Evolutionary conservation across 1,140 invertebrate genomes (phyloP), one percentile per base, ranked within the genome.

Genomic region (Asbolus verrucosus): DNA sequence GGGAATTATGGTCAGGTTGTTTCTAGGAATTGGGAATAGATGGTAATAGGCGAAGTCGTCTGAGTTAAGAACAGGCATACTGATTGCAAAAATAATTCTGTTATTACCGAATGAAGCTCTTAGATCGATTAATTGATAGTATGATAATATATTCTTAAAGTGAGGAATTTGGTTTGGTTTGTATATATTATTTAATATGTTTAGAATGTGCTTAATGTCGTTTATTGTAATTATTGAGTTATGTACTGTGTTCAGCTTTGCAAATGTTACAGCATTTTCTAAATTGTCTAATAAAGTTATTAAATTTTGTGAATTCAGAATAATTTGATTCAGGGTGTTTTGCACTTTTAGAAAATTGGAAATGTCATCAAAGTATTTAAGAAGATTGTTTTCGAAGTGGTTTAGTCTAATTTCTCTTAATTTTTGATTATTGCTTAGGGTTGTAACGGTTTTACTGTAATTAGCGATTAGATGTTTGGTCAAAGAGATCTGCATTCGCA

Each of bases 201-300:
- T 65, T 65, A 68, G 14, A 21, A 69, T 65, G n/a, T 69, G 14
- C 41, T 38, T 30, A 27, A 69, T n/a, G n/a, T n/a, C n/a, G n/a
- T n/a, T n/a, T n/a, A n/a, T n/a, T n/a, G n/a, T n/a, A n/a, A n/a
- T n/a, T n/a, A n/a, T n/a, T n/a, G 27, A 46, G 38, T 19, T 65
- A 33, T 65, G 61, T 8, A 36, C 9, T 27, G 33, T 27, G 13
- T 65, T 69, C 19, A 41, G 13, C 15, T 69, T 65, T 9, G 67
- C 60, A 38, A 69, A 69, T 33, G 65, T 69, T 9, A 69, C 65
- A 9, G 67, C 61, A 16, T 69, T 21, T 65, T 69, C 59, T 9
- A 65, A 16, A 31, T 69, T 69, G 41, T 69, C 67, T 69, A 69
- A 24, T 24, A 69, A 65, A 16, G 50, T 65, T 11, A 69, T 69